phyloP scores from a whole-genome alignment of 2,797 vertebrate species.

The Lutjanus campechanus region DNA sequence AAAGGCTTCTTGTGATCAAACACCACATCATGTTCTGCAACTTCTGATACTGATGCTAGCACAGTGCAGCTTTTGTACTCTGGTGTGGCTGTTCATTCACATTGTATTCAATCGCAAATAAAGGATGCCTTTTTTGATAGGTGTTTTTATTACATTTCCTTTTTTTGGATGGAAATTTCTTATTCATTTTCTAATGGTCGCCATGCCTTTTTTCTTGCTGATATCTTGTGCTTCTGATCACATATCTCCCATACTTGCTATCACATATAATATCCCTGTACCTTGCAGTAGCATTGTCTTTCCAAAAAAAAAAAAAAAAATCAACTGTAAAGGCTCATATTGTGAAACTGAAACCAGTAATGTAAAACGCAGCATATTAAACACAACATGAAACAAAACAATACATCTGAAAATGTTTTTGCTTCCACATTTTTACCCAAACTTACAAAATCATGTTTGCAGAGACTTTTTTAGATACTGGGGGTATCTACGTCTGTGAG shows the following conservation, averaged over 20 bases:
- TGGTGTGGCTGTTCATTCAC: slow-evolving; percentile 51
- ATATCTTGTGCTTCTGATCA: not conserved
- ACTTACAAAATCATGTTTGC: not conserved
- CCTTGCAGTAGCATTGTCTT: not conserved
- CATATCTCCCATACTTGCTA: not conserved
- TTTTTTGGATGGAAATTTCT: slow-evolving; percentile 2
- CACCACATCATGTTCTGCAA: slow-evolving; percentile 74
- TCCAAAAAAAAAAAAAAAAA: not conserved
- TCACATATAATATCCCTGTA: not conserved
- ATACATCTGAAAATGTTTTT: not conserved
- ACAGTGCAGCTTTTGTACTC: slow-evolving; percentile 63
- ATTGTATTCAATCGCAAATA: slow-evolving; percentile 45
- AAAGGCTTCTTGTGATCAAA: slow-evolving; percentile 81
- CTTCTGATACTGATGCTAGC: slow-evolving; percentile 67
- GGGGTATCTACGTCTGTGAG: too few species aligned
- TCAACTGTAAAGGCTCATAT: not conserved
- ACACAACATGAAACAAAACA: not conserved
- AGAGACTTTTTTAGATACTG: not conserved
- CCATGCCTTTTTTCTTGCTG: not conserved
- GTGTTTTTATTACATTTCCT: slow-evolving; percentile 13
- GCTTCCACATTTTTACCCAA: not conserved
- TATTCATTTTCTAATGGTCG: slow-evolving; percentile 2
- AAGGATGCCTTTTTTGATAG: slow-evolving; percentile 45
- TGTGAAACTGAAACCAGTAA: not conserved
- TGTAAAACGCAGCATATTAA: not conserved